Conservation (phyloP, 2,888 invertebrate genomes). For the Automeris io region DNA sequence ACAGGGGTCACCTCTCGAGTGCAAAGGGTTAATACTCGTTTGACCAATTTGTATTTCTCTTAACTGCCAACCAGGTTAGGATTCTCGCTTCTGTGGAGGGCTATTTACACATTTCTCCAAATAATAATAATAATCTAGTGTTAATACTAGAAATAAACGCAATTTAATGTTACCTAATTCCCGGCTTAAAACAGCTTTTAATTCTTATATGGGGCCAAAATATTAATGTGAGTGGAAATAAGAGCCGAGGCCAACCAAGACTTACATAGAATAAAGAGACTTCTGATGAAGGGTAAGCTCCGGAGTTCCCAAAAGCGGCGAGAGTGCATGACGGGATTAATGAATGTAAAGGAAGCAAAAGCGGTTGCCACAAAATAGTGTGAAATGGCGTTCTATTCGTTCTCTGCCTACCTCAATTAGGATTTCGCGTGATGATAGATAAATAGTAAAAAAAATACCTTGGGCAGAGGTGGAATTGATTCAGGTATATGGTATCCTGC, state of each 20-base stretch:
- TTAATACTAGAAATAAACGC: background rate
- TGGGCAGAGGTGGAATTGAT: slow-evolving; percentile 32
- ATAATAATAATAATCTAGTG: background rate
- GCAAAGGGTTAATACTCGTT: no score
- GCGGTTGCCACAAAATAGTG: background rate
- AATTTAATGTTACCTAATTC: no score
- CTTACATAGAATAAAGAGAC: no score
- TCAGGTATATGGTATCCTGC: slow-evolving; percentile 49
- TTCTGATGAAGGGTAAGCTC: background rate
- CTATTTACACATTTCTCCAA: no score
- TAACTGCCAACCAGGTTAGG: no score
- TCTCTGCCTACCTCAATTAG: background rate
- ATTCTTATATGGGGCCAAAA: no score
- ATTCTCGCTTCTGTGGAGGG: no score
- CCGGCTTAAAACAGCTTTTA: no score
- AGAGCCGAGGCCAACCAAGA: no score
- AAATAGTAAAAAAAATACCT: slow-evolving; percentile 24
- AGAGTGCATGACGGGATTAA: background rate
- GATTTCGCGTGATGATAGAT: background rate
- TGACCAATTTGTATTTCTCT: no score
- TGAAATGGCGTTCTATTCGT: background rate
- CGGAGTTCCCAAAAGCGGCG: background rate
- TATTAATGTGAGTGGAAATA: no score
- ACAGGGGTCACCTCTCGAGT: no score
- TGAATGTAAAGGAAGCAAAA: background rate